A percentile compares a stretch with the other conserved stretches of the same genome.
Evolutionary conservation across 2,113 vertebrate genomes (phyloP).

Genomic region (Hemicordylus capensis): DNA sequence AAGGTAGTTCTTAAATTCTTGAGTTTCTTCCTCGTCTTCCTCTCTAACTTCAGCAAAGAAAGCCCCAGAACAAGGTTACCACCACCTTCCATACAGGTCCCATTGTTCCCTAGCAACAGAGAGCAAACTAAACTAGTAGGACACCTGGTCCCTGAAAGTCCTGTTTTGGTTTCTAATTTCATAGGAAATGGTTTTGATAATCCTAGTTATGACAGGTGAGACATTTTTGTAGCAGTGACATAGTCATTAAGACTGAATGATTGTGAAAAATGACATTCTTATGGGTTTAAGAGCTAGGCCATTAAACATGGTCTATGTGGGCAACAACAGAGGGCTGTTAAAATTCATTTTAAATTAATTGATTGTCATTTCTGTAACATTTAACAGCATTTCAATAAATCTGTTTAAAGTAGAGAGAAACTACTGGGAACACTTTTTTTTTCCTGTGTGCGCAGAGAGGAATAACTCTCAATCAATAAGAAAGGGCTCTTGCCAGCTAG

Average conservation of each 20-base stretch:
- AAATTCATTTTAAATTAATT: constrained; percentile 60
- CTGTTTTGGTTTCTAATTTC: constrained; percentile 7
- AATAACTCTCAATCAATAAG: constrained; percentile 50
- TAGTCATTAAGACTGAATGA: constrained; percentile 22
- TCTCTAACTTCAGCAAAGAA: neutral
- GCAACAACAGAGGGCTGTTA: constrained; percentile 47
- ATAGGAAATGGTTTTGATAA: neutral
- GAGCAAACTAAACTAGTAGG: neutral
- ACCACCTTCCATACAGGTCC: neutral
- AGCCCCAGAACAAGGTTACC: neutral
- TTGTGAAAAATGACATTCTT: constrained; percentile 32
- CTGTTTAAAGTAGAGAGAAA: constrained; percentile 36
- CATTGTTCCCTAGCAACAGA: neutral
- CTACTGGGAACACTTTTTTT: constrained; percentile 18
- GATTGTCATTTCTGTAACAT: constrained; percentile 60
- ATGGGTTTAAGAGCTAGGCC: constrained; percentile 36
- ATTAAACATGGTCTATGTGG: constrained; percentile 34
- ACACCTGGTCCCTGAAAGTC: constrained; percentile 1
- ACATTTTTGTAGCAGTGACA: constrained; percentile 26
- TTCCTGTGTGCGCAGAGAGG: neutral
- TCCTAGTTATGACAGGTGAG: constrained; percentile 26
- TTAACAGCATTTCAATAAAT: constrained; percentile 56
- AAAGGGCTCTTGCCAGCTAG: constrained; percentile 52
- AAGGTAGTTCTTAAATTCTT: neutral
- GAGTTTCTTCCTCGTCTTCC: too few species aligned